Percentiles rank a stretch among this genome's conserved stretches.
Evolutionary conservation across 2,888 invertebrate species (phyloP).

Genomic region (Hypsopygia costalis): DNA sequence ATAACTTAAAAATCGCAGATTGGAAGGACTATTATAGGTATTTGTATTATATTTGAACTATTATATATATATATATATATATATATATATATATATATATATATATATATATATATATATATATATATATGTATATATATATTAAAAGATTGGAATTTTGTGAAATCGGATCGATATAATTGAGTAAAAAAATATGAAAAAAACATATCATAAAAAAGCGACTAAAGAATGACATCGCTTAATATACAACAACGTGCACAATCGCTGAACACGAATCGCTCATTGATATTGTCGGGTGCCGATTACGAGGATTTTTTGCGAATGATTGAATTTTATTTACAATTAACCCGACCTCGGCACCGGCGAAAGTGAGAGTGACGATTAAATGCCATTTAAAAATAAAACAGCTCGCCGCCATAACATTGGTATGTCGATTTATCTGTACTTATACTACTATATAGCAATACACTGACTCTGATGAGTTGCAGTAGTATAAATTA

Average conservation of each 20-base stretch:
- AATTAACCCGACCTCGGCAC: constrained; percentile 70
- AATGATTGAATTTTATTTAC: constrained; percentile 80
- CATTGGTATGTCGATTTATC: constrained; percentile 49
- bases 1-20: too few species aligned
- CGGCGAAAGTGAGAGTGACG: constrained; percentile 72
- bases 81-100: too few species aligned
- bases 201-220: too few species aligned
- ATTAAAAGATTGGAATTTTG: too few species aligned
- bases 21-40: too few species aligned
- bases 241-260: constrained; percentile 27
- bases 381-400: constrained; percentile 79
- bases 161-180: too few species aligned
- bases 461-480: neutral
- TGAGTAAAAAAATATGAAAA: too few species aligned
- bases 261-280: constrained; percentile 47
- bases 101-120: too few species aligned
- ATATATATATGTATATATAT: too few species aligned
- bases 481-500: neutral
- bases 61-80: too few species aligned
- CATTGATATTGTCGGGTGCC: constrained; percentile 68
- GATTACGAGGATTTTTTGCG: constrained; percentile 75
- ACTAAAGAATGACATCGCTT: too few species aligned
- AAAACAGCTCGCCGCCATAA: constrained; percentile 68
- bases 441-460: constrained; percentile 1
- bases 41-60: too few species aligned